A percentile compares a stretch with the other conserved stretches of the same genome.
These are phyloP conservation scores for Coboldia fuscipes DNA, from an alignment of 1,140 invertebrate genomes.

Conservation along the genomic window DNA sequence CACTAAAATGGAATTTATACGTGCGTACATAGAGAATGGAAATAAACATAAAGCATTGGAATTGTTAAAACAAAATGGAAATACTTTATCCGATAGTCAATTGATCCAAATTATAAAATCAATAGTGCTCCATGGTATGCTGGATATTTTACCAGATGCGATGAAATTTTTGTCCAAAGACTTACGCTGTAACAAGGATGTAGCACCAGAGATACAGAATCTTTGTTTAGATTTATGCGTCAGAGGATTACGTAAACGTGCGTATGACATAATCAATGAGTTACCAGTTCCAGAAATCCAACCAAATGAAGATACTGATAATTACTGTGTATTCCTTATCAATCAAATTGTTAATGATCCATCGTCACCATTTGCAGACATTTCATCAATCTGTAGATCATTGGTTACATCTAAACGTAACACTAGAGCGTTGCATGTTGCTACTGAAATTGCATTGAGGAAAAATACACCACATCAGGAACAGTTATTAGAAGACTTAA, in stretches of 20 bases:
- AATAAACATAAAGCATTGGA: slow-evolving; percentile 8
- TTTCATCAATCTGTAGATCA: slow-evolving; percentile 10
- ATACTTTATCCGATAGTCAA: slow-evolving; percentile 5
- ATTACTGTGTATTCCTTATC: slow-evolving; percentile 10
- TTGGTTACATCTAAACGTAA: slow-evolving; percentile 11
- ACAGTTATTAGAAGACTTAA: slow-evolving; percentile 10
- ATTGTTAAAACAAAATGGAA: not conserved
- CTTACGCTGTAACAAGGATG: slow-evolving; percentile 8
- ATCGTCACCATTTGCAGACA: slow-evolving; percentile 3
- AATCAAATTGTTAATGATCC: slow-evolving; percentile 11
- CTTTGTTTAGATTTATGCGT: slow-evolving; percentile 13
- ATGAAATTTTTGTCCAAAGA: slow-evolving; percentile 8
- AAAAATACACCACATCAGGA: slow-evolving; percentile 8
- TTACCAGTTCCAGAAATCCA: slow-evolving; percentile 11
- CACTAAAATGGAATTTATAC: slow-evolving; percentile 27
- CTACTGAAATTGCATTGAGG: slow-evolving; percentile 12
- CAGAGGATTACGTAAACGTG: slow-evolving; percentile 4
- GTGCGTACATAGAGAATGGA: slow-evolving; percentile 24
- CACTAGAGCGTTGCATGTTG: slow-evolving; percentile 11
- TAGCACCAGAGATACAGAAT: slow-evolving; percentile 9
- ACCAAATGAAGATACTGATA: slow-evolving; percentile 14
- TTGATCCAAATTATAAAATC: not conserved
- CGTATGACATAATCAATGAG: slow-evolving; percentile 7
- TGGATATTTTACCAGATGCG: not conserved
- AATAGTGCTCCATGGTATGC: not conserved